These are phyloP conservation scores for Rhizoglyphus robini DNA, from an alignment of 1,140 invertebrate genomes.

Conservation along the genomic window DNA sequence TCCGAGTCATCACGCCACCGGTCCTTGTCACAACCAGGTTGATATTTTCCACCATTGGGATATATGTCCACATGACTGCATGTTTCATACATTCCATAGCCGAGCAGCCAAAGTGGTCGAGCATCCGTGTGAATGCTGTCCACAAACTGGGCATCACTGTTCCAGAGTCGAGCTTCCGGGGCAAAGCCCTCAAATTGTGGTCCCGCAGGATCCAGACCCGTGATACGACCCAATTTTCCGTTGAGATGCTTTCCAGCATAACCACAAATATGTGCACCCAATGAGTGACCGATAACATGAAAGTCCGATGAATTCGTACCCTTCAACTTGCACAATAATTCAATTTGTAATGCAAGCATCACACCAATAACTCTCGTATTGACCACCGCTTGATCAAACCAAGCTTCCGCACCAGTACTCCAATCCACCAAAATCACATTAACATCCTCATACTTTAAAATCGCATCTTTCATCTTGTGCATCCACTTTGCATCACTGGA, in stretches of 20 bases:
- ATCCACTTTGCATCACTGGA: too few species aligned
- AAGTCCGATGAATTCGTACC: not conserved
- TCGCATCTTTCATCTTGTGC: not conserved
- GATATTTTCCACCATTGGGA: constrained; percentile 70
- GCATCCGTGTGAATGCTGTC: constrained; percentile 69
- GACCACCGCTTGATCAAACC: constrained; percentile 58
- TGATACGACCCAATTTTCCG: not conserved
- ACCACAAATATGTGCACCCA: constrained; percentile 13
- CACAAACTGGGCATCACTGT: constrained; percentile 71
- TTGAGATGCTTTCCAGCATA: constrained; percentile 31
- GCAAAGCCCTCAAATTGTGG: constrained; percentile 53
- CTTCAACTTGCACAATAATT: constrained; percentile 31
- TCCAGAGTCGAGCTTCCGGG: constrained; percentile 58
- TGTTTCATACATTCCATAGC: constrained; percentile 64
- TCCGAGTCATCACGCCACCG: constrained; percentile 29
- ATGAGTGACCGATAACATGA: constrained; percentile 16
- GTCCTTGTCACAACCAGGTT: constrained; percentile 56
- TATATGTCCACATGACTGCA: constrained; percentile 75
- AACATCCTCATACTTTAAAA: not conserved
- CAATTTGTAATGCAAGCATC: constrained; percentile 56
- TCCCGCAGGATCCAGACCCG: constrained; percentile 73
- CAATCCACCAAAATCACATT: constrained; percentile 6
- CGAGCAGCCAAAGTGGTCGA: constrained; percentile 40
- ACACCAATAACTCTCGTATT: constrained; percentile 69
- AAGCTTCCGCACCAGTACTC: not conserved